A percentile compares a stretch with the other conserved stretches of the same genome.
Evolutionary conservation across 2,113 vertebrate species (phyloP).

Genomic region (Lampris megalopsis): DNA sequence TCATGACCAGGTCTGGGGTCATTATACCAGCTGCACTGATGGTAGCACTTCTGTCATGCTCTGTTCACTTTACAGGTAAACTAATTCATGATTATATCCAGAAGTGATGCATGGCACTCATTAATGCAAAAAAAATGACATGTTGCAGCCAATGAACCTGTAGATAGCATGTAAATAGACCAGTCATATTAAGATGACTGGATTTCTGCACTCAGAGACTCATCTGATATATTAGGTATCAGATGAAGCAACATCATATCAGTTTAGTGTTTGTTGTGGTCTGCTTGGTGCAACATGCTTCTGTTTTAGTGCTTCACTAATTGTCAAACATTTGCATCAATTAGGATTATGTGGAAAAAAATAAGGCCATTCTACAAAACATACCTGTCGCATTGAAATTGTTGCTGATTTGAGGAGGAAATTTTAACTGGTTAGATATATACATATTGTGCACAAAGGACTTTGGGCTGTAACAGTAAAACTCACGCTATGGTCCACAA

Average conservation of each 20-base stretch:
- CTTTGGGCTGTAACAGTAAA: neutral
- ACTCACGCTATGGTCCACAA: neutral
- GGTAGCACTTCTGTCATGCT: constrained; percentile 32
- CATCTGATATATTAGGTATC: neutral
- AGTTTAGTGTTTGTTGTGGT: neutral
- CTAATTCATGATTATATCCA: neutral
- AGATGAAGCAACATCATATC: neutral
- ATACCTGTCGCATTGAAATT: too few relatives aligned
- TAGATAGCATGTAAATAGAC: neutral
- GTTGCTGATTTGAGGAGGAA: too few relatives aligned
- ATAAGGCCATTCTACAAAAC: too few relatives aligned
- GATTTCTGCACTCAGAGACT: neutral
- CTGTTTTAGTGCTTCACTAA: too few relatives aligned
- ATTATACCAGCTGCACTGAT: constrained; percentile 35
- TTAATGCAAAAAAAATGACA: neutral
- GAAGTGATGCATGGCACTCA: neutral
- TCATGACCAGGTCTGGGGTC: constrained; percentile 50
- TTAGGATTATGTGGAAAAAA: too few relatives aligned
- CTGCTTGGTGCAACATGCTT: neutral
- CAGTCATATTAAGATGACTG: constrained; percentile 6
- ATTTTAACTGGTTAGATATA: neutral
- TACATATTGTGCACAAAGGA: neutral
- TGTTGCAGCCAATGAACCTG: neutral
- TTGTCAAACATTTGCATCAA: neutral
- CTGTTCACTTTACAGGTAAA: constrained; percentile 51